These are phyloP conservation scores for Copsychus sechellarum DNA, from an alignment of 2,113 vertebrate species.

Conservation along the genomic window DNA sequence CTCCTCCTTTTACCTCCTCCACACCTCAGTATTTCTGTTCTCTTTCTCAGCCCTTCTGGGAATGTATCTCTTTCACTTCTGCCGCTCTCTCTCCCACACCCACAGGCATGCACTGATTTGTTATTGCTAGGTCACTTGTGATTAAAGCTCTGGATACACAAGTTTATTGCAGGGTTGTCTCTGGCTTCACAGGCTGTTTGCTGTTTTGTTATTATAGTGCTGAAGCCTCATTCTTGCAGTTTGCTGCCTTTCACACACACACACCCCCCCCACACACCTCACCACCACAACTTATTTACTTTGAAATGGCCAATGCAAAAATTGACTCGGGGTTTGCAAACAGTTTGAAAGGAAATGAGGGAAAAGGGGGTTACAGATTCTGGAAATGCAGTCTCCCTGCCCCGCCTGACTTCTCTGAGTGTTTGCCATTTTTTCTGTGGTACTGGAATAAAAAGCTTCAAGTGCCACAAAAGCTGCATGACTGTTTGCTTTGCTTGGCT, in stretches of 20 bases:
- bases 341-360: neutral
- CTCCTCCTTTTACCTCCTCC: constrained; percentile 7
- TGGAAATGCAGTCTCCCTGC: neutral
- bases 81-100: neutral
- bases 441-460: neutral
- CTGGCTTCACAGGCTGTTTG: constrained; percentile 30
- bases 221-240: constrained; percentile 11
- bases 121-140: constrained; percentile 46
- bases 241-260: neutral
- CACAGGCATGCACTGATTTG: constrained; percentile 46
- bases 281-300: neutral
- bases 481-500: constrained; percentile 50
- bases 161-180: constrained; percentile 42
- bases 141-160: constrained; percentile 37
- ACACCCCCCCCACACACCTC: too few species aligned
- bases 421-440: constrained; percentile 12
- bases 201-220: constrained; percentile 21
- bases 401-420: neutral
- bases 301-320: neutral
- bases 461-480: neutral
- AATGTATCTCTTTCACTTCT: neutral
- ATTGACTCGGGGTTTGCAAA: neutral
- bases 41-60: neutral
- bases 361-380: neutral
- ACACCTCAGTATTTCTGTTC: constrained; percentile 6